Base-by-base conservation (phyloP, 2,113 vertebrate species). In the Antechinus stuartii region DNA sequence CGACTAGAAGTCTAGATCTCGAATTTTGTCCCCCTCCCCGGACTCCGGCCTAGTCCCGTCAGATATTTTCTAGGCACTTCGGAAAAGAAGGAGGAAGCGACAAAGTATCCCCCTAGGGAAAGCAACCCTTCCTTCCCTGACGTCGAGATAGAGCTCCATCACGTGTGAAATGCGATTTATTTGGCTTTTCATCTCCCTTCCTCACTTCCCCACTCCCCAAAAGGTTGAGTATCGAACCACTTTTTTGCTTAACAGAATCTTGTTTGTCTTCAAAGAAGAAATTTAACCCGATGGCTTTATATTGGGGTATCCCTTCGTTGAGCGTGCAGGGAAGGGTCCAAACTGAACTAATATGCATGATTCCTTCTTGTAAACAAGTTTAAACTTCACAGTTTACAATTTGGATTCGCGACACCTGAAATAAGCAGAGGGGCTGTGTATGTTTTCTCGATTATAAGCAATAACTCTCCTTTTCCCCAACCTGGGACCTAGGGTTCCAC, bases 401-500 rank as follows among this genome's bases (percentile, higher is more conserved):
- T 76, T 90, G 61, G 2, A 68, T 55, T 19, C 16, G 30, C 5
- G 0, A 1, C 95, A 0, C 25, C 84, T 5, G 57, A 5, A 92
- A 47, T 46, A 42, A 56, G 0, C 90, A 0, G 8, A 84, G 19
- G 0, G 35, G 50, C 0, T 57, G 42, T 2, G 54, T 0, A 0
- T 0, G n/a, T 52, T 57, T n/a, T 27, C 61, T 61, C 24, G 0
- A 2, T 0, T 8, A 30, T 22, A 50, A 93, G 5, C 0, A 0
- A 42, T 50, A 90, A 90, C 47, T 90, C 90, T 0, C 50, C 54
- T 95, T 0, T 42, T 42, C 0, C 23, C 0, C 1, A 0, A 27
- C 22, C 0, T 35, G 90, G 49, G 42, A 0, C 47, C 52, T 2
- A 19, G 0, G 56, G 56, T 8, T 25, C 61, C 27, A 7, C 1